phyloP scores from a whole-genome alignment of 2,113 vertebrate genomes.

The Serranochromis macrocephalus region DNA sequence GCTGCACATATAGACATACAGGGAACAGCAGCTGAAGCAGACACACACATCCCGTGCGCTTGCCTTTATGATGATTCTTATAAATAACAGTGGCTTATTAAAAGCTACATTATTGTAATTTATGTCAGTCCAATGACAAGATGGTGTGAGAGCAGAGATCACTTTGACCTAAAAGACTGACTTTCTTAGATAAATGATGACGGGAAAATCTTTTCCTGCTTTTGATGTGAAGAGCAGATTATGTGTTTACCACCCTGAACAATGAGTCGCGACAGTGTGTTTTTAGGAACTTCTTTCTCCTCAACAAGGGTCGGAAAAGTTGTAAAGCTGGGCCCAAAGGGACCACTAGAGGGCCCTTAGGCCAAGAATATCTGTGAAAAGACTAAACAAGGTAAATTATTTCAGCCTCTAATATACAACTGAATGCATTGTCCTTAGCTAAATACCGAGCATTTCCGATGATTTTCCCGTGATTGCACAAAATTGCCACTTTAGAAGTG shows the following conservation, averaged over 20 bases:
- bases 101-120: accelerated
- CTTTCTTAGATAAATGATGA: accelerated
- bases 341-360: conserved; percentile 56
- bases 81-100: not conserved
- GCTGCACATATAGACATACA: accelerated
- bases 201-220: not conserved
- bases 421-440: not conserved
- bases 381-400: not conserved
- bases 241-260: not conserved
- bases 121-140: not conserved
- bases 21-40: not conserved
- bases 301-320: not conserved
- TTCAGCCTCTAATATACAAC: not conserved
- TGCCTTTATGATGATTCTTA: not conserved
- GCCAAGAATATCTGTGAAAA: not conserved
- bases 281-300: not conserved
- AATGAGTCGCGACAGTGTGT: not conserved
- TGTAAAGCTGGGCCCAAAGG: not conserved
- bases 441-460: accelerated
- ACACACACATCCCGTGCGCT: accelerated
- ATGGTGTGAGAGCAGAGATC: not conserved
- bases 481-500: not conserved
- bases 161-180: not conserved
- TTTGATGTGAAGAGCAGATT: not conserved
- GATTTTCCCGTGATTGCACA: not conserved